These are phyloP conservation scores for Amaurobius ferox DNA, from an alignment of 2,888 invertebrate species.

Conservation along the genomic window DNA sequence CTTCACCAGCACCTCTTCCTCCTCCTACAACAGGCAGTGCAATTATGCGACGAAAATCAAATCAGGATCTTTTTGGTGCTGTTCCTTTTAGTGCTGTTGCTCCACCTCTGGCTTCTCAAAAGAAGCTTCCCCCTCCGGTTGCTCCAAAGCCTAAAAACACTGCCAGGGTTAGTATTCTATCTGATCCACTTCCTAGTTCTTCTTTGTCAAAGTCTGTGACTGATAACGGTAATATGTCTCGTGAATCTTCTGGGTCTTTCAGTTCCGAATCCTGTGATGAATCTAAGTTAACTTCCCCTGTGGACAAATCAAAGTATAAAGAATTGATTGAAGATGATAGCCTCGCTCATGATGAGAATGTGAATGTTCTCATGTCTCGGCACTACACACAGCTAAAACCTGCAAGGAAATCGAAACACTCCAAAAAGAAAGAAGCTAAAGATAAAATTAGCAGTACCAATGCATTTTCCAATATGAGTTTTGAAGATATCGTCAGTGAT, in stretches of 20 bases:
- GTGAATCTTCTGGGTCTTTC: slow-evolving; percentile 72
- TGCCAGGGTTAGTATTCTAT: neutral
- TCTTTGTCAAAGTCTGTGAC: slow-evolving; percentile 25
- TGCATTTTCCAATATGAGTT: slow-evolving; percentile 74
- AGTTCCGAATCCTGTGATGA: slow-evolving; percentile 73
- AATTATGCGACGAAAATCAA: slow-evolving; percentile 51
- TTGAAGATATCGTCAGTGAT: slow-evolving; percentile 73
- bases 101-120: slow-evolving; percentile 51
- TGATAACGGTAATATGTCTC: slow-evolving; percentile 66
- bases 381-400: slow-evolving; percentile 65
- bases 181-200: slow-evolving; percentile 19
- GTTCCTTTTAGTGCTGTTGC: slow-evolving; percentile 75
- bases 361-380: slow-evolving; percentile 60
- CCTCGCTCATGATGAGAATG: slow-evolving; percentile 70
- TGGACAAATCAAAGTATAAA: slow-evolving; percentile 72
- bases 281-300: slow-evolving; percentile 56
- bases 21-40: slow-evolving; percentile 31
- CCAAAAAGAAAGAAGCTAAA: slow-evolving; percentile 69
- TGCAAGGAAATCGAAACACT: slow-evolving; percentile 60
- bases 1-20: slow-evolving; percentile 49
- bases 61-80: slow-evolving; percentile 75
- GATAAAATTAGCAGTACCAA: slow-evolving; percentile 61
- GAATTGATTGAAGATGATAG: slow-evolving; percentile 70
- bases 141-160: slow-evolving; percentile 41
- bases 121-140: slow-evolving; percentile 51